These are phyloP conservation scores for Tauraco erythrolophus DNA, from an alignment of 2,113 vertebrate genomes.

Conservation along the genomic window DNA sequence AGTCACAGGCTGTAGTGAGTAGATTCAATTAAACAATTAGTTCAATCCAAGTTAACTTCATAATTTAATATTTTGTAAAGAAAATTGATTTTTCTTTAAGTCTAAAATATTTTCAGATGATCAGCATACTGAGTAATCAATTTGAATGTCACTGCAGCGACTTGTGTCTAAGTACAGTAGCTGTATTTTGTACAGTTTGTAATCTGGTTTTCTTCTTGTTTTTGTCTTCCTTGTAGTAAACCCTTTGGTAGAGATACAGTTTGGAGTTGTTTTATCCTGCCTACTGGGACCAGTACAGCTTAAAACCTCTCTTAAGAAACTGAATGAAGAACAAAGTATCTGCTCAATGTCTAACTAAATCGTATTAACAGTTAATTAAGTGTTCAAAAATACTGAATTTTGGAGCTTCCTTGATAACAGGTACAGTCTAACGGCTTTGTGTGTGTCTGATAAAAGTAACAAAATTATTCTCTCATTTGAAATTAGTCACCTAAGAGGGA, in stretches of 20 bases:
- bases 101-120: background rate
- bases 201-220: background rate
- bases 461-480: background rate
- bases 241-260: background rate
- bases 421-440: background rate
- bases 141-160: background rate
- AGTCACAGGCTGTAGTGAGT: too few relatives aligned
- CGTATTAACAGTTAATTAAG: background rate
- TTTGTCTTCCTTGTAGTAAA: background rate
- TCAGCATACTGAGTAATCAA: background rate
- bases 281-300: background rate
- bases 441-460: background rate
- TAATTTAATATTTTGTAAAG: background rate
- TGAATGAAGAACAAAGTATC: background rate
- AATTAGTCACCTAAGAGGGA: background rate
- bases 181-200: background rate
- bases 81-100: background rate
- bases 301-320: background rate
- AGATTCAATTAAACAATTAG: background rate
- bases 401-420: background rate
- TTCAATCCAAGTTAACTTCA: background rate
- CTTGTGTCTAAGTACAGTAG: background rate
- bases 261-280: background rate
- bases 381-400: background rate
- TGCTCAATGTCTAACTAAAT: background rate